Conservation (phyloP, 2,797 vertebrate genomes). For the Oreonectes daqikongensis region DNA sequence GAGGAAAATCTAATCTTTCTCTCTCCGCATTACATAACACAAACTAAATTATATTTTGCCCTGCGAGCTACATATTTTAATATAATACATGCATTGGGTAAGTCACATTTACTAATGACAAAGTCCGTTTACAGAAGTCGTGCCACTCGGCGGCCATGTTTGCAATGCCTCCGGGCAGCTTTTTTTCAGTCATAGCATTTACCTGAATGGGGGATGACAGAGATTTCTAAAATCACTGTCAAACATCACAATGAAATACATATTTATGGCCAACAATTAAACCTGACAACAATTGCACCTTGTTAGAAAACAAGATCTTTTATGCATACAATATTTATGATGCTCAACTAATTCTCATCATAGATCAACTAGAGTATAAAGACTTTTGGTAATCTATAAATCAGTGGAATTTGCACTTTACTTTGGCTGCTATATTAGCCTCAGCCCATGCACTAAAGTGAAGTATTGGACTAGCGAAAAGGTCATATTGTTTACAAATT, state of each 20-base stretch:
- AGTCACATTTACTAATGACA: not conserved
- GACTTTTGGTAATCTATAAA: constrained; percentile 27
- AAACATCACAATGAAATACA: no score
- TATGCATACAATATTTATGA: not conserved
- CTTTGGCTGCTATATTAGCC: constrained; percentile 41
- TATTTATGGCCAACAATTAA: no score
- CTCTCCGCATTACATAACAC: constrained; percentile 31
- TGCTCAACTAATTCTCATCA: not conserved
- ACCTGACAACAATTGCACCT: no score
- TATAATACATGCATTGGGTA: not conserved
- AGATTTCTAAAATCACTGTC: no score
- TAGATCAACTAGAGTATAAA: not conserved
- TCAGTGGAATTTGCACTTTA: constrained; percentile 45
- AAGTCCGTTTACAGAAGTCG: no score
- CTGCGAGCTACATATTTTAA: not conserved
- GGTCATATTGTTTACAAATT: constrained; percentile 60
- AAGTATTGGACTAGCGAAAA: constrained; percentile 56
- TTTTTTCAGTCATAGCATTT: no score
- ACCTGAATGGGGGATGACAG: no score
- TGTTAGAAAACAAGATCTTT: no score
- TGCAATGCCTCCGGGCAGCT: no score
- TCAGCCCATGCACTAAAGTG: constrained; percentile 49
- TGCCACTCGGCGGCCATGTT: no score
- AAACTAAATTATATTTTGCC: not conserved
- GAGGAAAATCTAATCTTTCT: constrained; percentile 25